phyloP scores from a whole-genome alignment of 2,888 invertebrate genomes.

The Lymantria monacha region DNA sequence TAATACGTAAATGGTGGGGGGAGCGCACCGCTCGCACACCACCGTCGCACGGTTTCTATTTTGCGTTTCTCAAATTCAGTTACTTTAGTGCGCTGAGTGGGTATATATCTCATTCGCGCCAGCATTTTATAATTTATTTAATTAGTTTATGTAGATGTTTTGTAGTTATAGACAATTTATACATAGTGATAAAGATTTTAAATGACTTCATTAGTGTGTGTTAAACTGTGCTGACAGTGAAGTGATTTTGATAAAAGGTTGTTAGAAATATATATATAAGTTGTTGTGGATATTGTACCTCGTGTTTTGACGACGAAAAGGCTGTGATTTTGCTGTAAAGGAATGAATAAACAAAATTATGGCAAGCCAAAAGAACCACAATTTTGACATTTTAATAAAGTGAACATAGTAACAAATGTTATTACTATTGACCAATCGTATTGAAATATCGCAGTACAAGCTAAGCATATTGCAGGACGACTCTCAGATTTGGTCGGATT shows the following conservation, averaged over 20 bases:
- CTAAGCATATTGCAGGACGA: conserved; percentile 23
- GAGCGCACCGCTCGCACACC: conserved; percentile 61
- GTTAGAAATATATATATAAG: conserved; percentile 51
- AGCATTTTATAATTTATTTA: conserved; percentile 67
- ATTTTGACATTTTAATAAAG: conserved; percentile 63
- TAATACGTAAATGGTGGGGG: conserved; percentile 70
- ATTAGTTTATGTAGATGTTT: conserved; percentile 57
- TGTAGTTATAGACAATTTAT: conserved; percentile 46
- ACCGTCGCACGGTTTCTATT: conserved; percentile 78
- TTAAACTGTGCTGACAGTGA: conserved; percentile 57
- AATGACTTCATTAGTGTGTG: conserved; percentile 49
- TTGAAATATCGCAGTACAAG: conserved; percentile 35
- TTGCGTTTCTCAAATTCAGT: conserved; percentile 79
- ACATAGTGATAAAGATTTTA: conserved; percentile 54
- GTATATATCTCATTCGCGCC: conserved; percentile 57
- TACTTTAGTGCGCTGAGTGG: conserved; percentile 69
- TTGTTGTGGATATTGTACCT: conserved; percentile 50
- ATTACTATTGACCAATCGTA: conserved; percentile 45
- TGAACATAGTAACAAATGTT: conserved; percentile 61
- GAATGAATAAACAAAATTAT: conserved; percentile 33
- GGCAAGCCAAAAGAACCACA: conserved; percentile 42
- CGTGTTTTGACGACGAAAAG: conserved; percentile 43
- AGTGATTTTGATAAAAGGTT: conserved; percentile 53
- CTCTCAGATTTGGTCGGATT: conserved; percentile 41
- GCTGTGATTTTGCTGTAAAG: conserved; percentile 54